Percentiles rank a stretch among this genome's conserved stretches.
Evolutionary conservation across 1,140 invertebrate genomes (phyloP).

Genomic region (Hycleus phaleratus): DNA sequence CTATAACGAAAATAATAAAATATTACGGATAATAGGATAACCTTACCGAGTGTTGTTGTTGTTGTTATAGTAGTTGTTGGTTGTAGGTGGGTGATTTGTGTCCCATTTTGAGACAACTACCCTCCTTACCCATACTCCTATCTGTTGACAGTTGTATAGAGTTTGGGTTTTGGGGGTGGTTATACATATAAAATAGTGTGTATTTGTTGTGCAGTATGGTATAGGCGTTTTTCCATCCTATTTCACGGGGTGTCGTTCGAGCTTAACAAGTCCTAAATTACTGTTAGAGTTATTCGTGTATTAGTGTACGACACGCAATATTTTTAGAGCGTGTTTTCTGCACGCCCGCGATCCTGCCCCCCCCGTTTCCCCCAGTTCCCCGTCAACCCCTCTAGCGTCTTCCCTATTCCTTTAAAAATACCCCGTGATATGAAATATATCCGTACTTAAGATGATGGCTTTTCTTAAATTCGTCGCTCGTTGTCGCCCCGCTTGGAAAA

Average conservation of each 20-base stretch:
- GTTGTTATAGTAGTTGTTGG: no score
- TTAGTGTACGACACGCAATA: slow-evolving; percentile 32
- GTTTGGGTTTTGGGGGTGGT: no score
- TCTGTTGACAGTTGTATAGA: no score
- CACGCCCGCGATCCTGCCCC: slow-evolving; percentile 9
- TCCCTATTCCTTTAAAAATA: not conserved
- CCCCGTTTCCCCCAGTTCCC: not conserved
- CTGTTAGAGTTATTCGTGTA: slow-evolving; percentile 25
- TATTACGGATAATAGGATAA: no score
- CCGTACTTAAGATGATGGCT: slow-evolving; percentile 39
- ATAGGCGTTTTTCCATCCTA: slow-evolving; percentile 8
- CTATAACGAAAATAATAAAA: no score
- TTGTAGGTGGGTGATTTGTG: no score
- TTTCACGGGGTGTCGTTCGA: slow-evolving; percentile 15
- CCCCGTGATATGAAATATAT: slow-evolving; percentile 37
- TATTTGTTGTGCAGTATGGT: no score
- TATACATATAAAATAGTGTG: no score
- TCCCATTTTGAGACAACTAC: no score
- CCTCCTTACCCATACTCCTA: no score
- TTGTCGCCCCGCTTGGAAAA: slow-evolving; percentile 27
- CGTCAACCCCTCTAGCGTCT: no score
- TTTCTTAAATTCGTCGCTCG: slow-evolving; percentile 38
- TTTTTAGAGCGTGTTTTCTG: slow-evolving; percentile 24
- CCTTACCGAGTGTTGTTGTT: no score
- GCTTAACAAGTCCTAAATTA: slow-evolving; percentile 26